phyloP scores from a whole-genome alignment of 2,113 vertebrate species.

The Labeo catla region DNA sequence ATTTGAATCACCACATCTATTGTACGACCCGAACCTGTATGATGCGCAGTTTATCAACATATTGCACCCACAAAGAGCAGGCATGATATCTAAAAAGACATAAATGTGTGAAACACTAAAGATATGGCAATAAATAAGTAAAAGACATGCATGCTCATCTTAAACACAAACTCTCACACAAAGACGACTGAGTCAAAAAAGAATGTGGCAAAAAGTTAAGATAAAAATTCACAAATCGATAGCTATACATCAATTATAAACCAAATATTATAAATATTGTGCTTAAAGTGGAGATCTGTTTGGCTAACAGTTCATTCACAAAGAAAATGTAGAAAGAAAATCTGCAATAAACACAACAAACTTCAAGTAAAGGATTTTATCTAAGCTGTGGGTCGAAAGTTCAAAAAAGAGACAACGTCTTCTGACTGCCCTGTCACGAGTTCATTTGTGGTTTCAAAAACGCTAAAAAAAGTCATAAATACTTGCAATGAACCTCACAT shows the following conservation, averaged over 20 bases:
- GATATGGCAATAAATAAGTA: slow-evolving; percentile 61
- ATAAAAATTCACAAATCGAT: slow-evolving; percentile 57
- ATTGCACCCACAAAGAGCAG: slow-evolving; percentile 47
- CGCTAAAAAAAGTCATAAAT: background rate
- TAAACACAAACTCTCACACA: slow-evolving; percentile 69
- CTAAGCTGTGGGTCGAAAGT: slow-evolving; percentile 27
- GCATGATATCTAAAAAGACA: slow-evolving; percentile 34
- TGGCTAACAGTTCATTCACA: slow-evolving; percentile 50
- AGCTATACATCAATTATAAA: slow-evolving; percentile 64
- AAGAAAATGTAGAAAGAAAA: slow-evolving; percentile 42
- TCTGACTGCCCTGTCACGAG: slow-evolving; percentile 6
- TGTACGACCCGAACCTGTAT: slow-evolving; percentile 2
- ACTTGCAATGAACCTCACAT: background rate
- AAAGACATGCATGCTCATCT: slow-evolving; percentile 57
- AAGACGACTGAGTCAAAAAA: slow-evolving; percentile 64
- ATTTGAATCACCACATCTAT: slow-evolving; percentile 7
- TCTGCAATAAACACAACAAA: slow-evolving; percentile 47
- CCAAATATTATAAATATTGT: slow-evolving; percentile 69
- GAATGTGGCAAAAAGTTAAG: slow-evolving; percentile 61
- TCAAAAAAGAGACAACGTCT: slow-evolving; percentile 4
- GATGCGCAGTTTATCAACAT: slow-evolving; percentile 36
- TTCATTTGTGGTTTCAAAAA: slow-evolving; percentile 15
- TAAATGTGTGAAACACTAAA: slow-evolving; percentile 58
- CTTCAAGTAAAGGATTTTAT: slow-evolving; percentile 26
- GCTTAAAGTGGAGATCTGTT: slow-evolving; percentile 65